Evolutionary conservation across 2,888 invertebrate species (phyloP).

Genomic region (Deilephila elpenor): DNA sequence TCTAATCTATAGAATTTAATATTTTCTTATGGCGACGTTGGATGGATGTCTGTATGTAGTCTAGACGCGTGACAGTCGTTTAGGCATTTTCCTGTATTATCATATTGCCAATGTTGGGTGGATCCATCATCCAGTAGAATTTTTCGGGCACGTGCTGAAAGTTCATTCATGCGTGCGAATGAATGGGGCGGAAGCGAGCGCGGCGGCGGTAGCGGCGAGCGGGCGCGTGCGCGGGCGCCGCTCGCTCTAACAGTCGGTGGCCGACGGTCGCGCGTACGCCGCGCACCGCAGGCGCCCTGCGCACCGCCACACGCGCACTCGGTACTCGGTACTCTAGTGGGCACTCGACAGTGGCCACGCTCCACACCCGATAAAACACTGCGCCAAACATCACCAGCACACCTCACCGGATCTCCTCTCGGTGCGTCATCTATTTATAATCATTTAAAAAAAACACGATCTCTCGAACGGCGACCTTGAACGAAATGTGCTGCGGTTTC

Average conservation of each 20-base stretch:
- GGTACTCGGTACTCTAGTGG: slow-evolving; percentile 42
- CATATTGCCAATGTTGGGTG: slow-evolving; percentile 40
- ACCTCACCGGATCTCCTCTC: slow-evolving; percentile 62
- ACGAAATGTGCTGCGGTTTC: slow-evolving; percentile 57
- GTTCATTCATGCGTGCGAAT: slow-evolving; percentile 77
- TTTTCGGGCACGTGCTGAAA: slow-evolving; percentile 72
- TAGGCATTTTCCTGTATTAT: slow-evolving; percentile 40
- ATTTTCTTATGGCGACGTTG: slow-evolving; percentile 6
- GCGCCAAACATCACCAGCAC: slow-evolving; percentile 46
- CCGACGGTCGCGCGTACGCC: slow-evolving; percentile 61
- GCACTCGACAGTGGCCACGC: slow-evolving; percentile 32
- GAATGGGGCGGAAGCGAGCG: slow-evolving; percentile 60
- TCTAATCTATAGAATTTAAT: slow-evolving; percentile 12
- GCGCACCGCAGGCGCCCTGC: slow-evolving; percentile 58
- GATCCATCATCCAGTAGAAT: slow-evolving; percentile 58
- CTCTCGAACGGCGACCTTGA: slow-evolving; percentile 64
- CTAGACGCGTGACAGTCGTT: slow-evolving; percentile 39
- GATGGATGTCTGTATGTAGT: slow-evolving; percentile 33
- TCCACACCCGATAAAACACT: slow-evolving; percentile 27
- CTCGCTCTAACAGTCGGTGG: slow-evolving; percentile 69
- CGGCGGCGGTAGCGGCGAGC: slow-evolving; percentile 1
- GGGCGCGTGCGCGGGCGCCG: slow-evolving; percentile 37
- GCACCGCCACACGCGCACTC: slow-evolving; percentile 58
- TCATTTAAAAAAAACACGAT: slow-evolving; percentile 51
- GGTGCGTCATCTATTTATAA: slow-evolving; percentile 74